These are phyloP conservation scores for Eudemis profundana DNA, from an alignment of 2,888 invertebrate species.

Conservation along the genomic window DNA sequence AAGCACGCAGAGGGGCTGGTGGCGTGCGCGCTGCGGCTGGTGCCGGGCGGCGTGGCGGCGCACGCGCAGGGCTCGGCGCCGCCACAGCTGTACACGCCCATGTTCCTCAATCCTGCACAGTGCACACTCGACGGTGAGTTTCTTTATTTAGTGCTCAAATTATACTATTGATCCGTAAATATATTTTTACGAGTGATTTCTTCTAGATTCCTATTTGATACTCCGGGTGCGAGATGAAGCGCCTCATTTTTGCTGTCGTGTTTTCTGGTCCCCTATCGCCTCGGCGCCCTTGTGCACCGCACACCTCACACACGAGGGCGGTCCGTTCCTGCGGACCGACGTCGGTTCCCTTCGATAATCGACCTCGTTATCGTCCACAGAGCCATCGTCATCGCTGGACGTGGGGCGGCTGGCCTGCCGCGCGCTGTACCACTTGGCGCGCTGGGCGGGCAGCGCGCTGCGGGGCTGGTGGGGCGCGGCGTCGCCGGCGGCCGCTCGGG, in stretches of 20 bases:
- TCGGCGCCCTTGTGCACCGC: too few relatives aligned
- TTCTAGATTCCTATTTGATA: too few relatives aligned
- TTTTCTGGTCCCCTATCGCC: too few relatives aligned
- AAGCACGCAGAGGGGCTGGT: conserved; percentile 55
- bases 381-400: conserved; percentile 59
- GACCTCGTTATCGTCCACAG: conserved; percentile 31
- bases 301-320: too few relatives aligned
- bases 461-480: conserved; percentile 90
- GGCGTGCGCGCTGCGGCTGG: conserved; percentile 58
- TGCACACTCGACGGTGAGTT: conserved; percentile 48
- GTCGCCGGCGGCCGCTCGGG: conserved; percentile 81
- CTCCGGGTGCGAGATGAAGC: too few relatives aligned
- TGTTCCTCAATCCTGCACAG: conserved; percentile 43
- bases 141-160: conserved; percentile 53
- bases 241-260: too few relatives aligned
- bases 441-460: conserved; percentile 85
- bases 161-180: too few relatives aligned
- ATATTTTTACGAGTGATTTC: too few relatives aligned
- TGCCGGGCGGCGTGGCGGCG: conserved; percentile 58
- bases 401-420: conserved; percentile 88
- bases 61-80: conserved; percentile 44
- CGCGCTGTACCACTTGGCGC: conserved; percentile 86
- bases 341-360: conserved; percentile 8
- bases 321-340: too few relatives aligned
- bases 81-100: conserved; percentile 28